A percentile compares a stretch with the other conserved stretches of the same genome.
phyloP scores from a whole-genome alignment of 2,888 invertebrate species.

The Torymus texanus region DNA sequence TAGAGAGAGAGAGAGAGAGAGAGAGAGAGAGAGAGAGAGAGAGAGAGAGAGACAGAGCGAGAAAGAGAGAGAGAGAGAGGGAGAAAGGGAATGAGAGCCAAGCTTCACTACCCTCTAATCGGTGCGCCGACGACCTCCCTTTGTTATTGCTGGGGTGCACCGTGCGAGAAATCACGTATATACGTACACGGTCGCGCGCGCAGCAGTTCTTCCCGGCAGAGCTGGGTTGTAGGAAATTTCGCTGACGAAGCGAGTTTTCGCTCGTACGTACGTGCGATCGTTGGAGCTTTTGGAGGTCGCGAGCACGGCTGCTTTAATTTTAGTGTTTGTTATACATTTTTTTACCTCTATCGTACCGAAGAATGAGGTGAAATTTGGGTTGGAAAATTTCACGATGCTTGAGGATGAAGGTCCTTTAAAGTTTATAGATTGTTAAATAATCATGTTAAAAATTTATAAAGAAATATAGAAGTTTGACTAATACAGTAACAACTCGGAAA shows the following conservation, averaged over 20 bases:
- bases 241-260: too few relatives aligned
- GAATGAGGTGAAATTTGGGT: neutral
- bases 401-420: too few relatives aligned
- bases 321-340: too few relatives aligned
- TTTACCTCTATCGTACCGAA: too few relatives aligned
- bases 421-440: too few relatives aligned
- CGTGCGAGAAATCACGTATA: neutral
- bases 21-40: neutral
- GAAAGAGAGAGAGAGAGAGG: neutral
- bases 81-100: too few relatives aligned
- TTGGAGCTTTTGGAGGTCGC: neutral
- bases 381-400: too few relatives aligned
- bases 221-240: too few relatives aligned
- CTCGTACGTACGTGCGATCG: too few relatives aligned
- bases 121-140: neutral
- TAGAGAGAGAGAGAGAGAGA: neutral
- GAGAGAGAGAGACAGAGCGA: neutral
- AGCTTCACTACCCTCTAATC: slow-evolving; percentile 11
- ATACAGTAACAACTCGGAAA: too few relatives aligned
- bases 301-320: neutral
- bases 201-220: neutral
- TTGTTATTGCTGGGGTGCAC: slow-evolving; percentile 12
- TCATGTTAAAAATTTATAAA: too few relatives aligned
- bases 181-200: neutral
- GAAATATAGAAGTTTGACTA: too few relatives aligned